Percentiles rank a stretch among this genome's conserved stretches.
phyloP scores from a whole-genome alignment of 2,888 invertebrate genomes.

The Pachliopta kotzebuea region DNA sequence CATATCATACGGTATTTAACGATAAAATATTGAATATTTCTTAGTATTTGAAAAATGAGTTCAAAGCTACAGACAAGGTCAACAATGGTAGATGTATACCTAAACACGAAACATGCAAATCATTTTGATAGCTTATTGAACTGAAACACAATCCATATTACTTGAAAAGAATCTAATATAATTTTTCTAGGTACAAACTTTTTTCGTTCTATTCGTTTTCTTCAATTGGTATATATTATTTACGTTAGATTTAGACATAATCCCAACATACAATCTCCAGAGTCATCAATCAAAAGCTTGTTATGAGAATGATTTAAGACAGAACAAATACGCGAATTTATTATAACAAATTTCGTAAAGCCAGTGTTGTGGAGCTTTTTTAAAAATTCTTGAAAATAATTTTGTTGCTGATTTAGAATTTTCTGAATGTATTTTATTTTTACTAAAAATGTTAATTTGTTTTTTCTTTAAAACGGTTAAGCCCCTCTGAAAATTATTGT shows the following conservation, averaged over 20 bases:
- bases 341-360: neutral
- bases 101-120: too few species aligned
- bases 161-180: neutral
- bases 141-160: too few species aligned
- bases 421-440: neutral
- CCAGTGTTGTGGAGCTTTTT: neutral
- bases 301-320: slow-evolving; percentile 17
- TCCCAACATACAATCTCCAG: slow-evolving; percentile 22
- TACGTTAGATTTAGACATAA: slow-evolving; percentile 12
- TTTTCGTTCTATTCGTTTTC: neutral
- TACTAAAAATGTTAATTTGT: too few species aligned
- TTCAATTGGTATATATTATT: slow-evolving; percentile 13
- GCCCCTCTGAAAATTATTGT: too few species aligned
- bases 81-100: too few species aligned
- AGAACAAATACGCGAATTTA: slow-evolving; percentile 7
- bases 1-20: slow-evolving; percentile 8
- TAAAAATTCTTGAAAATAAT: neutral
- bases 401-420: neutral
- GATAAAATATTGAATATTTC: neutral
- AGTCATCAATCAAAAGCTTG: slow-evolving; percentile 14
- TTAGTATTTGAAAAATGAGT: neutral
- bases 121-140: too few species aligned
- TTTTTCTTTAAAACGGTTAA: too few species aligned
- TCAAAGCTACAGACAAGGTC: neutral
- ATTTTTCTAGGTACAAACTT: neutral